Evolutionary conservation across 2,797 vertebrate genomes (phyloP).

Genomic region (Sebastes goodei): DNA sequence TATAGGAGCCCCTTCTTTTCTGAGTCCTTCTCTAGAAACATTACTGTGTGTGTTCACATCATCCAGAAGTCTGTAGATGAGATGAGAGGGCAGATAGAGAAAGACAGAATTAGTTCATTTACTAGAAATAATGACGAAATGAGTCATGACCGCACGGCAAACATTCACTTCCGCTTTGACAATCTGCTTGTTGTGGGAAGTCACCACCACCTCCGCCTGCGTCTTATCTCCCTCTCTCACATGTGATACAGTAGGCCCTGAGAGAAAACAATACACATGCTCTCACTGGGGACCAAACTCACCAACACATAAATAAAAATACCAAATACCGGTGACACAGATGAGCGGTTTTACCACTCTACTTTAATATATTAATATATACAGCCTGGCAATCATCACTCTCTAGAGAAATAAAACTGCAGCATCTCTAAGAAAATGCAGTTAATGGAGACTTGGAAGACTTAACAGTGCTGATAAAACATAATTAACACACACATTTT

Average conservation of each 20-base stretch:
- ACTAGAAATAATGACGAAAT: constrained; percentile 61
- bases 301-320: neutral
- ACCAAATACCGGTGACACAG: neutral
- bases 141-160: constrained; percentile 38
- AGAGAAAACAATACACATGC: neutral
- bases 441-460: neutral
- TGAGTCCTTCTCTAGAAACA: neutral
- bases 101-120: constrained; percentile 34
- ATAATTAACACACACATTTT: neutral
- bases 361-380: neutral
- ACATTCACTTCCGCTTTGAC: constrained; percentile 40
- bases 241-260: constrained; percentile 2
- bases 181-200: constrained; percentile 37
- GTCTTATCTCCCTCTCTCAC: constrained; percentile 52
- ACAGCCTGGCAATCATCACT: neutral
- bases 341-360: neutral
- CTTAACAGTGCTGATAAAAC: neutral
- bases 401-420: neutral
- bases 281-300: neutral
- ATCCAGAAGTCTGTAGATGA: neutral
- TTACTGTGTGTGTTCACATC: neutral
- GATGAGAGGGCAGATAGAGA: neutral
- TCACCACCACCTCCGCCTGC: constrained; percentile 36
- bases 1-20: neutral
- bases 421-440: neutral